Conservation (phyloP, 2,113 vertebrate genomes). For the Poeciliopsis prolifica region DNA sequence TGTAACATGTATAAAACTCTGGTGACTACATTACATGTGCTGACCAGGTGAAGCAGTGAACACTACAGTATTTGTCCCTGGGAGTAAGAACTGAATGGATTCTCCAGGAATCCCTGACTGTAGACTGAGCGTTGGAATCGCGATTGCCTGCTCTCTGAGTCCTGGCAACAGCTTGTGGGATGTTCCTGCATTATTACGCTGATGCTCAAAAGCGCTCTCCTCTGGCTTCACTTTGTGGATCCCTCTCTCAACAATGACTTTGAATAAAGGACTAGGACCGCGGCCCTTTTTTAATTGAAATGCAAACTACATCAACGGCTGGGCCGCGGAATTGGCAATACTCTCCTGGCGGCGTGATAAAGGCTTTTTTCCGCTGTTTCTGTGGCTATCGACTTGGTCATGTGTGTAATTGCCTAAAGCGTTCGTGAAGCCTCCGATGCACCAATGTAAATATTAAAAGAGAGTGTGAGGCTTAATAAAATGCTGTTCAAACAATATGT, state of each 20-base stretch:
- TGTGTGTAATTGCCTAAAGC: constrained; percentile 81
- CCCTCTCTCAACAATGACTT: constrained; percentile 72
- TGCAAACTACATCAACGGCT: constrained; percentile 80
- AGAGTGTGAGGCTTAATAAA: constrained; percentile 80
- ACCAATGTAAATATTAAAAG: constrained; percentile 84
- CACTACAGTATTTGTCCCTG: neutral
- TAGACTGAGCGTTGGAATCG: constrained; percentile 18
- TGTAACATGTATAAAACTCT: neutral
- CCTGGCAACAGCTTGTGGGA: constrained; percentile 44
- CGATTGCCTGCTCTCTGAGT: constrained; percentile 43
- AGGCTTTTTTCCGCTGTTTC: constrained; percentile 71
- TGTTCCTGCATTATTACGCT: constrained; percentile 61
- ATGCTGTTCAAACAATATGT: constrained; percentile 82
- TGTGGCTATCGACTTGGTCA: constrained; percentile 80
- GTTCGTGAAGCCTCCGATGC: constrained; percentile 76
- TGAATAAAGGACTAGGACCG: constrained; percentile 77
- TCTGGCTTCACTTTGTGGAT: constrained; percentile 62
- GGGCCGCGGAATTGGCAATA: constrained; percentile 67
- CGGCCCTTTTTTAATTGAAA: constrained; percentile 82
- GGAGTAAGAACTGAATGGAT: neutral
- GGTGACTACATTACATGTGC: neutral
- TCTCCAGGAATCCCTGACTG: neutral
- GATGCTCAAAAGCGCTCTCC: constrained; percentile 57
- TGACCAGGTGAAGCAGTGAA: neutral
- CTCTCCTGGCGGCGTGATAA: constrained; percentile 76